phyloP scores from a whole-genome alignment of 2,888 invertebrate genomes.

The Melinaea marsaeus region DNA sequence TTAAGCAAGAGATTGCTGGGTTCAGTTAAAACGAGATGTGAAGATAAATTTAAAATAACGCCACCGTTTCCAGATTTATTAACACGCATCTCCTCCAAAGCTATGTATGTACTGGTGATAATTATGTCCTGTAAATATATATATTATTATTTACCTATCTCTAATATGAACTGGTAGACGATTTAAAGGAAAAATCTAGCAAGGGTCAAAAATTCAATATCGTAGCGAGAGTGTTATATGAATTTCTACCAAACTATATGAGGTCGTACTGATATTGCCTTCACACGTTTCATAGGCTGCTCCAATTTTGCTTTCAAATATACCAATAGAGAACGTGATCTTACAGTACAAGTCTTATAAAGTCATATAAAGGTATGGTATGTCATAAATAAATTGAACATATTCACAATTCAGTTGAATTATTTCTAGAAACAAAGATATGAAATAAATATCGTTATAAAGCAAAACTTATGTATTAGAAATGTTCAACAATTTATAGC shows the following conservation, averaged over 20 bases:
- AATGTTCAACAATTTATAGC: constrained; percentile 7
- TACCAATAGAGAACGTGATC: constrained; percentile 1
- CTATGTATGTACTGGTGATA: constrained; percentile 58
- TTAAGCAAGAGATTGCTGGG: not conserved
- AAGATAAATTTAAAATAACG: constrained; percentile 59
- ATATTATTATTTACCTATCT: not conserved
- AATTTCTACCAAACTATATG: not conserved
- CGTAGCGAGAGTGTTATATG: not conserved
- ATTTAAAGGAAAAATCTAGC: not conserved
- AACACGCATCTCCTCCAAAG: constrained; percentile 54
- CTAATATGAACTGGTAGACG: not conserved
- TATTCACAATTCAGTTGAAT: no score
- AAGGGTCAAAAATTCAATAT: constrained; percentile 6
- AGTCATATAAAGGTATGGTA: not conserved
- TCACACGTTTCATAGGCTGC: constrained; percentile 5
- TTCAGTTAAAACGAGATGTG: constrained; percentile 50
- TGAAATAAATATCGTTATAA: no score
- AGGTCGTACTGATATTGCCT: constrained; percentile 4
- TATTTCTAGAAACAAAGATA: no score
- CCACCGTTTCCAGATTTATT: constrained; percentile 60
- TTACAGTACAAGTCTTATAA: not conserved
- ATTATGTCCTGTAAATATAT: constrained; percentile 56
- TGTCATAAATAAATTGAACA: no score
- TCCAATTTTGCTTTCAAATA: not conserved
- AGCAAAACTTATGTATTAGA: no score